Evolutionary conservation across 2,888 invertebrate species (phyloP).

Genomic region (Leucophenga montana): DNA sequence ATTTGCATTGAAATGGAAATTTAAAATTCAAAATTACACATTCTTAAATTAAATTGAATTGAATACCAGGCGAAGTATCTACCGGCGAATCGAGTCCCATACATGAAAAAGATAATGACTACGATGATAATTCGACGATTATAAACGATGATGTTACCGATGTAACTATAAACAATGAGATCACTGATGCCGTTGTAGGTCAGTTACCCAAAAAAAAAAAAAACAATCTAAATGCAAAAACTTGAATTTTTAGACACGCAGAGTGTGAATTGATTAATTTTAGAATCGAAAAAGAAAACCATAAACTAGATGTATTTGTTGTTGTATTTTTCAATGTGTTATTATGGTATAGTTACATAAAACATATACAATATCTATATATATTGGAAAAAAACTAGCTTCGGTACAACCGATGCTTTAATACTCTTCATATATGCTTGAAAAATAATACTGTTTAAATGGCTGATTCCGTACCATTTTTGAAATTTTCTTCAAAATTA

Average conservation of each 20-base stretch:
- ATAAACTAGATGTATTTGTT: constrained; percentile 33
- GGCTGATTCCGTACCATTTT: no score
- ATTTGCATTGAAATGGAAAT: no score
- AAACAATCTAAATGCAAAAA: constrained; percentile 40
- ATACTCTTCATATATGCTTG: no score
- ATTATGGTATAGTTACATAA: no score
- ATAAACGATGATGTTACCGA: constrained; percentile 66
- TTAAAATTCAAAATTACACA: constrained; percentile 20
- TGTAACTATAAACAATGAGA: constrained; percentile 68
- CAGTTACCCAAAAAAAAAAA: constrained; percentile 56
- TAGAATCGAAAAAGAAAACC: constrained; percentile 19
- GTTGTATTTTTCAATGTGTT: constrained; percentile 17
- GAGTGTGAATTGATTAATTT: constrained; percentile 29
- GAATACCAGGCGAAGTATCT: constrained; percentile 72
- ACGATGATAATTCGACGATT: constrained; percentile 68
- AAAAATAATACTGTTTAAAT: no score
- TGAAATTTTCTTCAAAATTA: not conserved
- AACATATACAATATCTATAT: no score
- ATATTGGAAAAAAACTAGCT: no score
- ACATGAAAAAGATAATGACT: constrained; percentile 71
- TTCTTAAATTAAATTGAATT: constrained; percentile 36
- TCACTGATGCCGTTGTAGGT: constrained; percentile 71
- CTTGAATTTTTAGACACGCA: constrained; percentile 45
- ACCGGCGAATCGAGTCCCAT: constrained; percentile 73
- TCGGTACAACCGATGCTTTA: no score